Base-by-base conservation (phyloP, 2,888 invertebrate species). In the Tolmerus cingulatus region DNA sequence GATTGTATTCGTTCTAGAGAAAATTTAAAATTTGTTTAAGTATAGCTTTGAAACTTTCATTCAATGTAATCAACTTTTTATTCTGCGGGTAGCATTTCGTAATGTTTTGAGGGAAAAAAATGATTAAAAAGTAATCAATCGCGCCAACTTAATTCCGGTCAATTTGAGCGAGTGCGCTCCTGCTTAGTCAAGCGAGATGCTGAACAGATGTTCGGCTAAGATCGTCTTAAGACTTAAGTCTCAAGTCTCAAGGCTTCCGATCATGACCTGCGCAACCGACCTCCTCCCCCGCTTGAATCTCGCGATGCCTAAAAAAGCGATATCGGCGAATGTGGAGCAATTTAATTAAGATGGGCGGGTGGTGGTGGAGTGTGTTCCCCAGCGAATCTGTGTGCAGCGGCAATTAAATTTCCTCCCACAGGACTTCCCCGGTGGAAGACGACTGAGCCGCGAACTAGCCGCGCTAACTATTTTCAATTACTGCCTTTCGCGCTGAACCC, bases 371-470 rank as follows among this genome's bases (percentile, higher is more conserved):
- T n/a, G 2, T n/a, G 74, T 74, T 84, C 57, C 57, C 55, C 43
- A 84, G 23, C 30, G 74, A 84, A 66, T 57, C 74, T 66, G 40
- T 66, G n/a, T 66, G 84, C 84, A 66, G 9, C 14, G 9, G 57
- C 84, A 57, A 84, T 84, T 84, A 66, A 46, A n/a, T 84, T 40
- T 84, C 84, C 84, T 66, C 84, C 84, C 74, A 84, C 84, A 84
- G 34, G 51, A 37, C 14, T 40, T 34, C 37, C 76, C 34, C 37
- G 19, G 34, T 40, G 14, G 14, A 76, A 34, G n/a, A 16, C 19
- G 76, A 30, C 51, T 51, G 51, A 19, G 46, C 40, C 14, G 76
- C 12, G 23, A n/a, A 2, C 57, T 57, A 34, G 14, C n/a, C 12
- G 37, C 5, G 77, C 51, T 27, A 81, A 81, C 51, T 51, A 9